A percentile compares a stretch with the other conserved stretches of the same genome.
Conservation (phyloP, 2,113 vertebrate species). For the Nansenia antarctica region DNA sequence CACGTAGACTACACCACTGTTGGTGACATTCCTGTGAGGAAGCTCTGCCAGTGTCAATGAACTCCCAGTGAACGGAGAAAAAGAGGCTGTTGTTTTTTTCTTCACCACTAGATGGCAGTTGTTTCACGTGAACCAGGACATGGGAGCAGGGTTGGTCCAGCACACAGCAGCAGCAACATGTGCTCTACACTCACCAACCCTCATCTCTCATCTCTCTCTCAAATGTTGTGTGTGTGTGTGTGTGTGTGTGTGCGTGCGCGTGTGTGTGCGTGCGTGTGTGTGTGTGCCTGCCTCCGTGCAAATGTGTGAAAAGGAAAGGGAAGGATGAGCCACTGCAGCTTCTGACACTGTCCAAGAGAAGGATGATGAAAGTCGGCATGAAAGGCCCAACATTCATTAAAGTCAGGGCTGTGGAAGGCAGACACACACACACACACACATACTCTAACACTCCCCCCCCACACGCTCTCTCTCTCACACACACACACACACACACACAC, state of each 20-base stretch:
- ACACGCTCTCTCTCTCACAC: constrained; percentile 43
- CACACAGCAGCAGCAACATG: constrained; percentile 53
- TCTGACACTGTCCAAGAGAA: constrained; percentile 55
- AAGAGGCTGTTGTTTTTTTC: too few species aligned
- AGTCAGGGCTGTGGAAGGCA: constrained; percentile 31
- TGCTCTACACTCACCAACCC: constrained; percentile 29
- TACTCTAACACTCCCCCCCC: too few species aligned
- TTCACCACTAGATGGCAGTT: constrained; percentile 61
- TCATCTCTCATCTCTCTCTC: constrained; percentile 34
- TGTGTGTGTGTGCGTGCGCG: background rate
- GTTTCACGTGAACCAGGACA: constrained; percentile 5
- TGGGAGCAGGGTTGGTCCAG: constrained; percentile 11
- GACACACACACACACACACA: background rate
- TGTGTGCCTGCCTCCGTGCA: too few species aligned
- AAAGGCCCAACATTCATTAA: constrained; percentile 56
- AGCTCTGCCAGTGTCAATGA: too few species aligned
- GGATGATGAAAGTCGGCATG: constrained; percentile 52
- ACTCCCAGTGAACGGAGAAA: background rate
- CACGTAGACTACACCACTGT: too few species aligned
- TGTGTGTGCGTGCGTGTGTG: background rate
- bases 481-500: constrained; percentile 34
- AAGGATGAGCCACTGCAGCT: constrained; percentile 17
- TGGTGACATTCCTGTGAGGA: too few species aligned
- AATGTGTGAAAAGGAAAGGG: constrained; percentile 15
- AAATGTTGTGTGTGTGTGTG: background rate